Percentiles rank a stretch among this genome's conserved stretches.
Conservation (phyloP, 1,140 invertebrate genomes). For the Panagrolaimus sp. region DNA sequence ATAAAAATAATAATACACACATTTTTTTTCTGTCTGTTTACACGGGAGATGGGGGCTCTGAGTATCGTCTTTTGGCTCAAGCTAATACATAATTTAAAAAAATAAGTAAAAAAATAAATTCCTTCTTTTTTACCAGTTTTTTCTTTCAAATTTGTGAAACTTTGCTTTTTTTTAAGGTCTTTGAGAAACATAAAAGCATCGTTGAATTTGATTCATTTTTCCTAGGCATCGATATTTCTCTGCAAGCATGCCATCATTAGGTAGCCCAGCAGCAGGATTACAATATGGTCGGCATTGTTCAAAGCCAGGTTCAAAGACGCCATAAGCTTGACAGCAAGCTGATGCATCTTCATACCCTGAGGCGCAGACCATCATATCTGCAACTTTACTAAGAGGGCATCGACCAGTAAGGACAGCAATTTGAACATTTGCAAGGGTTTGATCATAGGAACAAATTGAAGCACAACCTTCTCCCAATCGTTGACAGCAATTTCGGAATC, state of each 20-base stretch:
- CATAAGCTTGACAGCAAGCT: constrained; percentile 54
- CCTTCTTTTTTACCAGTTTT: no score
- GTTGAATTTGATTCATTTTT: constrained; percentile 55
- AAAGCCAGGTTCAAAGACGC: constrained; percentile 56
- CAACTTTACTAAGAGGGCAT: constrained; percentile 56
- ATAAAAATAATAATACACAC: no score
- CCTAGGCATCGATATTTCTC: constrained; percentile 57
- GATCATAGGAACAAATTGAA: constrained; percentile 54
- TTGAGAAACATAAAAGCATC: constrained; percentile 57
- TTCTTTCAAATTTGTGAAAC: no score
- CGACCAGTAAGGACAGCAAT: constrained; percentile 58
- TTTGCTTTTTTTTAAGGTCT: constrained; percentile 39
- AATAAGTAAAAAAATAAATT: no score
- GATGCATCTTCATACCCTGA: constrained; percentile 58
- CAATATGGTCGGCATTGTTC: constrained; percentile 59
- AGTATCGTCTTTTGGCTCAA: no score
- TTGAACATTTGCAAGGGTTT: constrained; percentile 56
- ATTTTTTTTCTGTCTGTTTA: no score
- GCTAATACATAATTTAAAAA: no score
- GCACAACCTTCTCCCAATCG: constrained; percentile 54
- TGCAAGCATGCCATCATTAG: constrained; percentile 55
- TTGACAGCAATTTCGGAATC: constrained; percentile 55
- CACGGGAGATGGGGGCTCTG: no score
- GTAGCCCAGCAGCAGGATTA: constrained; percentile 56
- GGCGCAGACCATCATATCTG: constrained; percentile 58